These are phyloP conservation scores for Papilio demoleus DNA, from an alignment of 2,888 invertebrate species.

Conservation along the genomic window DNA sequence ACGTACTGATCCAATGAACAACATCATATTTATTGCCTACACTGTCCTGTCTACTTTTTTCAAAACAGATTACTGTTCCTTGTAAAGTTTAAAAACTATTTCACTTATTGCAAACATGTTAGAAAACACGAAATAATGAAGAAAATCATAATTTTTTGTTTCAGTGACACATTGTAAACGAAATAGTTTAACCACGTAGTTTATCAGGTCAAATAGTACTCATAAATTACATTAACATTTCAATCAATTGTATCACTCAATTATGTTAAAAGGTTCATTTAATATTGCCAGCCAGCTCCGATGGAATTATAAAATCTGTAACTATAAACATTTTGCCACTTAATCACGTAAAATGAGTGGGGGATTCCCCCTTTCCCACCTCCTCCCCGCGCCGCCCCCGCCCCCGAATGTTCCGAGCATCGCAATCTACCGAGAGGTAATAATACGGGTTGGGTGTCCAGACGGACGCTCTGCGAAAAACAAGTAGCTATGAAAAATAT, in stretches of 20 bases:
- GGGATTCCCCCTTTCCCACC: slow-evolving; percentile 22
- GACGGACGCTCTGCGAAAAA: slow-evolving; percentile 41
- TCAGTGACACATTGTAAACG: neutral
- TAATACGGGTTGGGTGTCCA: slow-evolving; percentile 43
- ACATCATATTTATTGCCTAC: slow-evolving; percentile 43
- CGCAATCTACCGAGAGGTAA: slow-evolving; percentile 63
- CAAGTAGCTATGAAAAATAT: slow-evolving; percentile 42
- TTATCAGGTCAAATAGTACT: slow-evolving; percentile 1
- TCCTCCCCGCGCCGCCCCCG: slow-evolving; percentile 50
- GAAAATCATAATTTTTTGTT: neutral
- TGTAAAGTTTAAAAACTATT: neutral
- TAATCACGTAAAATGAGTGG: slow-evolving; percentile 62
- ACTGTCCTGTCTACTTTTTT: neutral
- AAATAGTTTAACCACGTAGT: neutral
- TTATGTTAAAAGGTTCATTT: slow-evolving; percentile 45
- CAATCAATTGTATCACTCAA: slow-evolving; percentile 43
- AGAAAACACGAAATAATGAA: neutral
- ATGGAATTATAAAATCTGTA: slow-evolving; percentile 61
- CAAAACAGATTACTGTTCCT: neutral
- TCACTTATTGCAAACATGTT: no score
- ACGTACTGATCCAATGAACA: slow-evolving; percentile 56
- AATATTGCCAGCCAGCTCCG: slow-evolving; percentile 46
- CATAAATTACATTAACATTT: slow-evolving; percentile 3
- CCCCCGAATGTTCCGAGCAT: slow-evolving; percentile 60
- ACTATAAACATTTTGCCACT: slow-evolving; percentile 75